phyloP scores from a whole-genome alignment of 2,113 vertebrate genomes.

The Silurus glanis region DNA sequence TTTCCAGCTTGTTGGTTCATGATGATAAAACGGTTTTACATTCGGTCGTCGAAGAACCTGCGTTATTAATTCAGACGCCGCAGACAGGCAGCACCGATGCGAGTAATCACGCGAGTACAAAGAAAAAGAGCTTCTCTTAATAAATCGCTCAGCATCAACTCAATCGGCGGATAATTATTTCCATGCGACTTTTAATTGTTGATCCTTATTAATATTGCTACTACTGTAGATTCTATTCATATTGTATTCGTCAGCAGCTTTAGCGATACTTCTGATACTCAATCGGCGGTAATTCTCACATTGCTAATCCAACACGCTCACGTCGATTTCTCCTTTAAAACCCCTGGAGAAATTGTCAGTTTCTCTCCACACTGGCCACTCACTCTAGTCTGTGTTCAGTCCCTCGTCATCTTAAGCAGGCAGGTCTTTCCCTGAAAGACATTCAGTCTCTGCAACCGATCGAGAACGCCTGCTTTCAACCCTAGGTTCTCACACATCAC shows the following conservation, averaged over 20 bases:
- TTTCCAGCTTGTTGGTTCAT: slow-evolving; percentile 13
- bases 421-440: too few relatives aligned
- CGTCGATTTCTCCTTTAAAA: too few relatives aligned
- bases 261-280: neutral
- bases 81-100: neutral
- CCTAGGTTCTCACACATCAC: too few relatives aligned
- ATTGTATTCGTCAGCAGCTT: neutral
- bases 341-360: too few relatives aligned
- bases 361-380: too few relatives aligned
- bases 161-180: neutral
- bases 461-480: too few relatives aligned
- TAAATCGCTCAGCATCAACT: neutral
- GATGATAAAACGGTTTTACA: slow-evolving; percentile 7
- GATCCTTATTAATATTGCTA: neutral
- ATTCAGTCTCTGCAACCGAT: too few relatives aligned
- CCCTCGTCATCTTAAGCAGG: too few relatives aligned
- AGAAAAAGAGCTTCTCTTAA: neutral
- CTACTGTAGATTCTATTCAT: neutral
- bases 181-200: neutral
- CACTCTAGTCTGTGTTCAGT: too few relatives aligned
- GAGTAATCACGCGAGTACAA: neutral
- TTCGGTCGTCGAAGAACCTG: neutral
- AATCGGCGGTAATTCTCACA: too few relatives aligned
- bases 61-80: neutral
- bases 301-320: too few relatives aligned